phyloP scores from a whole-genome alignment of 2,797 vertebrate genomes.

The Enteromius trimaculatus region DNA sequence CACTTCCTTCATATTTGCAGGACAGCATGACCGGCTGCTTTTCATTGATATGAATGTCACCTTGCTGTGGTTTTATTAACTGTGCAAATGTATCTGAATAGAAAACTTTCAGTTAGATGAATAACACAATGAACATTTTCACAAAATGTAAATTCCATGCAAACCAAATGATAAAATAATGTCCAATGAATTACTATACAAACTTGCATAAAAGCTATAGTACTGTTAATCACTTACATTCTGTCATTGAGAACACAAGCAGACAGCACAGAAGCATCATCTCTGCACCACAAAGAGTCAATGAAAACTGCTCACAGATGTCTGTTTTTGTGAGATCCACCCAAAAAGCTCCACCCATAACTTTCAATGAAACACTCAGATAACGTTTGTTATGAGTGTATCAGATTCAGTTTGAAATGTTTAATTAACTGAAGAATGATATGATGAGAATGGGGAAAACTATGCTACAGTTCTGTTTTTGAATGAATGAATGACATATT shows the following conservation, averaged over 20 bases:
- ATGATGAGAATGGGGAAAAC: background rate
- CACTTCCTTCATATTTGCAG: slow-evolving; percentile 44
- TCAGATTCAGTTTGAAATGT: background rate
- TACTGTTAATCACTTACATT: background rate
- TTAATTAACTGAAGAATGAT: background rate
- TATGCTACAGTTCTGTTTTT: too few relatives aligned
- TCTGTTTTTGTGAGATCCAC: background rate
- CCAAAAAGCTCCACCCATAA: slow-evolving; percentile 18
- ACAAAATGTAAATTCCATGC: background rate
- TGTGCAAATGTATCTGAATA: background rate
- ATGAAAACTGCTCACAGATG: background rate
- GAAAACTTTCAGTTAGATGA: background rate
- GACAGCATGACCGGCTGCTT: slow-evolving; percentile 7
- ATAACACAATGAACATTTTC: background rate
- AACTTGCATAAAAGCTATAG: background rate
- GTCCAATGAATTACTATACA: background rate
- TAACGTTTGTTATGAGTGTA: fast-evolving
- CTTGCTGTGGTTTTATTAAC: slow-evolving; percentile 18
- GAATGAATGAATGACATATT: too few relatives aligned
- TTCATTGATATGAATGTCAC: background rate
- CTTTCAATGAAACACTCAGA: background rate
- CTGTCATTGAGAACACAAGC: background rate
- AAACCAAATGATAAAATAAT: background rate
- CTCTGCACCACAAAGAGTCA: background rate
- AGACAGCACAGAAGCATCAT: slow-evolving; percentile 10